Evolutionary conservation across 2,888 invertebrate genomes (phyloP).

Genomic region (Siphonodentalium dalli): DNA sequence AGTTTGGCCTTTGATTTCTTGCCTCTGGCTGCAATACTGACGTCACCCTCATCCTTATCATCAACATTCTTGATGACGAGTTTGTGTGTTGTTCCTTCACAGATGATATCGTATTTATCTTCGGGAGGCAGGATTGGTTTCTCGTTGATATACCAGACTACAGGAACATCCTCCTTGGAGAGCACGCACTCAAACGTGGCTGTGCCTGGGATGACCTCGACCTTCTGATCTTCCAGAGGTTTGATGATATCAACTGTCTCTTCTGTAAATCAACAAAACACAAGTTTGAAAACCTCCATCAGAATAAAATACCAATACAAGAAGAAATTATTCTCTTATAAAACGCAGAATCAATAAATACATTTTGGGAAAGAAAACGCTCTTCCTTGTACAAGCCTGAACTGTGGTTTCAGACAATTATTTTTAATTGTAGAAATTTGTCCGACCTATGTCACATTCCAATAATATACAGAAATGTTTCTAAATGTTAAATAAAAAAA

Average conservation of each 20-base stretch:
- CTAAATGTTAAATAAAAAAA: no score
- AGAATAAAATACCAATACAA: background rate
- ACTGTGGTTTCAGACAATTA: no score
- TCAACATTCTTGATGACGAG: constrained; percentile 51
- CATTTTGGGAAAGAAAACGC: no score
- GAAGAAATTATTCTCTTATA: no score
- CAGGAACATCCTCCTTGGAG: constrained; percentile 73
- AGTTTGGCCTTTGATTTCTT: constrained; percentile 57
- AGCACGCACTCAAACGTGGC: constrained; percentile 77
- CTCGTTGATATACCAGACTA: constrained; percentile 80
- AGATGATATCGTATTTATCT: constrained; percentile 55
- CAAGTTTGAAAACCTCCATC: background rate
- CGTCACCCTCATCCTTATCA: constrained; percentile 56
- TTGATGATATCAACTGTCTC: constrained; percentile 54
- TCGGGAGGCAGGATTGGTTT: constrained; percentile 79
- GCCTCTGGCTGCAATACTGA: constrained; percentile 49
- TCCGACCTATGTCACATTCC: no score
- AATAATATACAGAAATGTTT: no score
- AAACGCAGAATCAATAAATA: no score
- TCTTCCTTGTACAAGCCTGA: no score
- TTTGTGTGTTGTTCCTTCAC: constrained; percentile 51
- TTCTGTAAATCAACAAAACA: constrained; percentile 41
- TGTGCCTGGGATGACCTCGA: constrained; percentile 51
- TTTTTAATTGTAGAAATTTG: no score
- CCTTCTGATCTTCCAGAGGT: constrained; percentile 53